phyloP scores from a whole-genome alignment of 2,113 vertebrate genomes.

The Mesoclemmys tuberculata region DNA sequence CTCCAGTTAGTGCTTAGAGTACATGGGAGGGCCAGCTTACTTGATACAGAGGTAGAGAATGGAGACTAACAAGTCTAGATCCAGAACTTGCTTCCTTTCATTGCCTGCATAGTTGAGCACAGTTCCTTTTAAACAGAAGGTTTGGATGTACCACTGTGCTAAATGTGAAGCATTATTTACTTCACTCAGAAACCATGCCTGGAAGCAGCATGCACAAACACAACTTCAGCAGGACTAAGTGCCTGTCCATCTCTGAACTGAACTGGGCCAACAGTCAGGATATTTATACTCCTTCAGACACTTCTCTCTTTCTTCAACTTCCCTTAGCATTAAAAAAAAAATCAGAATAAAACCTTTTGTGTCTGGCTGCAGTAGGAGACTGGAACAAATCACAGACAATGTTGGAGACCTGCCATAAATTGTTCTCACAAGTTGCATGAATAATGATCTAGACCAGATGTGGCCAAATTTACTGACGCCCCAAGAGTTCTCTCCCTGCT shows the following conservation, averaged over 20 bases:
- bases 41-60: not conserved
- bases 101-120: not conserved
- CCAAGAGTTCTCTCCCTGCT: no score
- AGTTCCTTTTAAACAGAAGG: not conserved
- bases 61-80: not conserved
- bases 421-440: not conserved
- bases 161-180: not conserved
- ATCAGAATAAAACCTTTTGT: not conserved
- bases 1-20: not conserved
- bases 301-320: not conserved
- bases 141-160: not conserved
- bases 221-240: not conserved
- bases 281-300: not conserved
- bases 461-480: no score
- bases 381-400: not conserved
- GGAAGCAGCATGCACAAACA: not conserved
- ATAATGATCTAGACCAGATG: not conserved
- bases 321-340: not conserved
- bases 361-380: not conserved
- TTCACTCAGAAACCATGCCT: not conserved
- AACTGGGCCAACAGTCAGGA: not conserved
- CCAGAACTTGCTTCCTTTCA: not conserved
- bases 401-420: not conserved
- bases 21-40: not conserved
- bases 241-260: not conserved